These are phyloP conservation scores for Mus musculus DNA, from an alignment of 2,113 vertebrate genomes.

Conservation along the genomic window DNA sequence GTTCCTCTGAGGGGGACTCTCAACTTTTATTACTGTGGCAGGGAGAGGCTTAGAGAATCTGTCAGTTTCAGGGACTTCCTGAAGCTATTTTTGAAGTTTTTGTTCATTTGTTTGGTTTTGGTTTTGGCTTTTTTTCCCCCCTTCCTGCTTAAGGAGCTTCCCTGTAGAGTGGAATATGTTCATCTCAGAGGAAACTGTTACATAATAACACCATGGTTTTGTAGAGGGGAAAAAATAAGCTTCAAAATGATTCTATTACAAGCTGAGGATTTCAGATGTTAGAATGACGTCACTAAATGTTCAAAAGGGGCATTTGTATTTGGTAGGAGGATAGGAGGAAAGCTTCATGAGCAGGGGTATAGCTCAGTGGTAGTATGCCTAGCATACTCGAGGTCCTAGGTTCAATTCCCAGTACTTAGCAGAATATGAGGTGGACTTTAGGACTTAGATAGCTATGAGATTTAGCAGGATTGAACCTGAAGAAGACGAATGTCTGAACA, in stretches of 20 bases:
- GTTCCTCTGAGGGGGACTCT: not conserved
- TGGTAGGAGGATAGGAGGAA: not conserved
- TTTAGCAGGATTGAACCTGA: not conserved
- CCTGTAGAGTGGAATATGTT: not conserved
- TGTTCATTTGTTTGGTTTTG: not conserved
- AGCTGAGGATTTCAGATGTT: not conserved
- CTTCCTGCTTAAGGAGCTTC: not conserved
- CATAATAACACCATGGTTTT: not conserved
- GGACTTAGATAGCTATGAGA: not conserved
- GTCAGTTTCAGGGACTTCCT: not conserved
- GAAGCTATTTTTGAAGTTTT: not conserved
- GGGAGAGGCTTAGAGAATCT: not conserved
- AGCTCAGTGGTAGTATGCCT: not conserved
- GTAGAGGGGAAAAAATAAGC: not conserved
- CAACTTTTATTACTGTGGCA: not conserved
- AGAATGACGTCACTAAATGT: not conserved
- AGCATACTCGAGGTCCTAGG: not conserved
- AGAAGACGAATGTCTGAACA: not conserved
- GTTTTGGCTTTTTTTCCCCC: not conserved
- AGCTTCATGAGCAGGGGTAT: not conserved
- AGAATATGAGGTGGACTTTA: not conserved
- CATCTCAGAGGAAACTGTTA: not conserved
- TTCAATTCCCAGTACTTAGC: not conserved
- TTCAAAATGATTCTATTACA: not conserved
- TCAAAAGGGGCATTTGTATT: not conserved